Evolutionary conservation across 2,888 invertebrate genomes (phyloP).

Genomic region (Dicranocentrus wangi): DNA sequence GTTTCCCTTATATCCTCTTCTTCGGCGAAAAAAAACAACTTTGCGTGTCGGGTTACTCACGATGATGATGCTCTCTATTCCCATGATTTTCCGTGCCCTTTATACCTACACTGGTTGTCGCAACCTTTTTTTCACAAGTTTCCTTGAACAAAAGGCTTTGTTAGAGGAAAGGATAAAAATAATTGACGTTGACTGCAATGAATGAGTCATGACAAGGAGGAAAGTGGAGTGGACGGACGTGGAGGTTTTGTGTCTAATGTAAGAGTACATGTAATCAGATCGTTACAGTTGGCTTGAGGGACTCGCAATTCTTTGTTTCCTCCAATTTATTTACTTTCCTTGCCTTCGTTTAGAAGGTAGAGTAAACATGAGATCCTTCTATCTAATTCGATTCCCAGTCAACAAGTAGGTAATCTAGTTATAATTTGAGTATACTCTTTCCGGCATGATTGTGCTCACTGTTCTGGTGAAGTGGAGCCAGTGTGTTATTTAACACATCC

Average conservation of each 20-base stretch:
- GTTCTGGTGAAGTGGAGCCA: too few relatives aligned
- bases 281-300: conserved; percentile 11
- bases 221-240: background rate
- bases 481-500: too few relatives aligned
- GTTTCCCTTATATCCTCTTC: too few relatives aligned
- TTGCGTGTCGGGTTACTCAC: too few relatives aligned
- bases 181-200: background rate
- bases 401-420: background rate
- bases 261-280: conserved; percentile 8
- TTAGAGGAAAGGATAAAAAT: conserved; percentile 3
- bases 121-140: too few relatives aligned
- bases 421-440: too few relatives aligned
- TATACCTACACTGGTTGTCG: too few relatives aligned
- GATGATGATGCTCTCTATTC: too few relatives aligned
- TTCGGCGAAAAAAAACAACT: too few relatives aligned
- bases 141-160: background rate
- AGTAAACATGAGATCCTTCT: conserved; percentile 4
- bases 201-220: background rate
- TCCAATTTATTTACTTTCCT: conserved; percentile 29
- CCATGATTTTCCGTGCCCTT: too few relatives aligned
- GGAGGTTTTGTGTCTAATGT: background rate
- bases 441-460: background rate
- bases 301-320: background rate
- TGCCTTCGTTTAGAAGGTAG: conserved; percentile 2
- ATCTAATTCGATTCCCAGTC: background rate